Evolutionary conservation across 2,888 invertebrate species (phyloP), one percentile per base, ranked within the genome.

Genomic region (Heliconius ethilla): DNA sequence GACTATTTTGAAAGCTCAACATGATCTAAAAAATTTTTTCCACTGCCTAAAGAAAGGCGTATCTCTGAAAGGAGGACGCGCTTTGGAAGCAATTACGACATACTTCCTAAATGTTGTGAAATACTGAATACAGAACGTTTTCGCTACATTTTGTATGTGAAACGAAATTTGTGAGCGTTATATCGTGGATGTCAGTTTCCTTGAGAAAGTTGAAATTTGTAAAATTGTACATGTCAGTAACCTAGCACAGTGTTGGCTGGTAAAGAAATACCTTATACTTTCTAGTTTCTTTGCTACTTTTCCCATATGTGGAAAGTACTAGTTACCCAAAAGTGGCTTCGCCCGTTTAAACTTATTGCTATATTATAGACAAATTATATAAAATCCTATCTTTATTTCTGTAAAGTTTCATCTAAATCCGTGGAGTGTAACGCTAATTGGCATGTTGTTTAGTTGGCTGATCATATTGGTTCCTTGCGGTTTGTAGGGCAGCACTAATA

Each of bases 51-150:
- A 80, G 80, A 80, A 78, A 81, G 77, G 75, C 74, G 77, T 79
- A 76, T 80, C 70, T 80, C 75, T 72, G 75, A 79, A 79, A 79
- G 72, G 81, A 78, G 79, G 78, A 78, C 79, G 81, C 79, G 70
- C 74, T 80, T 78, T 78, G 79, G 67, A 79, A 76, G 81, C 76
- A 79, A 81, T 81, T 81, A 81, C 70, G 75, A 78, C 76, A 78
- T 78, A 78, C 76, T 78, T 72, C 79, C 81, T 78, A 78, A 79
- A 79, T 75, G 78, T 78, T 79, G 76, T 76, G 65, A 75, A 77
- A 75, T 76, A 76, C n/a, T 69, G 59, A 59, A 59, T 72, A 33
- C 55, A 33, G 72, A 37, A 59, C 72, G 59, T 45, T 67, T 51
- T 69, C 72, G 78, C 75, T 75, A 70, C 74, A 77, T 79, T 79